These are phyloP conservation scores for Paralichthys olivaceus DNA, from an alignment of 2,113 vertebrate species.

Conservation along the genomic window DNA sequence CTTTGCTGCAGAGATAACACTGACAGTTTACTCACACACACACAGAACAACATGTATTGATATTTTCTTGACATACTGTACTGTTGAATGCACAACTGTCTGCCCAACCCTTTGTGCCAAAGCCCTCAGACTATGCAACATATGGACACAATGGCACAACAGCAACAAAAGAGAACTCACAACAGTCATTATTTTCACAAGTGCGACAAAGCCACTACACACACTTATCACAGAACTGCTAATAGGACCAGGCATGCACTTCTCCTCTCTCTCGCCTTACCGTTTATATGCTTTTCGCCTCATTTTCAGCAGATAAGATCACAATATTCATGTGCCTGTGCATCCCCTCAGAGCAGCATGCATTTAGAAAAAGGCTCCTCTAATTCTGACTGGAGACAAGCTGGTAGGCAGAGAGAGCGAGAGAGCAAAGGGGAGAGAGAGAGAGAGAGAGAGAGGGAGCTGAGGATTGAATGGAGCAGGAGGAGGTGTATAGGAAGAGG, in stretches of 20 bases:
- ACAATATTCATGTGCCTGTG: slow-evolving; percentile 70
- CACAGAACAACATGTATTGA: slow-evolving; percentile 40
- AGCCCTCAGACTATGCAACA: slow-evolving; percentile 55
- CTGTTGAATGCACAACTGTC: slow-evolving; percentile 43
- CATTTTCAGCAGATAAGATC: slow-evolving; percentile 79
- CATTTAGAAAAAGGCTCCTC: slow-evolving; percentile 72
- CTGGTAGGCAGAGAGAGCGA: slow-evolving; percentile 60
- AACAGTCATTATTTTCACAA: slow-evolving; percentile 48
- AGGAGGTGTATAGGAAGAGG: slow-evolving; percentile 67
- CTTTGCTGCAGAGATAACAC: slow-evolving; percentile 39
- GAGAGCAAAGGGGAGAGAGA: slow-evolving; percentile 24
- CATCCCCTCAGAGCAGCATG: slow-evolving; percentile 70
- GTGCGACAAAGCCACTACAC: slow-evolving; percentile 53
- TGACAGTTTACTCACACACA: slow-evolving; percentile 36
- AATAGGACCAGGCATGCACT: slow-evolving; percentile 58
- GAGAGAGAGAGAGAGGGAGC: slow-evolving; percentile 45
- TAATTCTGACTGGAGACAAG: slow-evolving; percentile 76
- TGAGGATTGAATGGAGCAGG: slow-evolving; percentile 72
- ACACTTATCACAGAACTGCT: slow-evolving; percentile 44
- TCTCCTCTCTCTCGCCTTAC: slow-evolving; percentile 69
- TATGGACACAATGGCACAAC: slow-evolving; percentile 52
- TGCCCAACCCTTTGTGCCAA: slow-evolving; percentile 15
- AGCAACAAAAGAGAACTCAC: slow-evolving; percentile 35
- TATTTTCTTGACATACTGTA: slow-evolving; percentile 37
- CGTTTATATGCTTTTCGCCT: slow-evolving; percentile 78